Evolutionary conservation across 2,888 invertebrate genomes (phyloP), one percentile per base, ranked within the genome.

Genomic region (Poecilobothrus nobilitatus): DNA sequence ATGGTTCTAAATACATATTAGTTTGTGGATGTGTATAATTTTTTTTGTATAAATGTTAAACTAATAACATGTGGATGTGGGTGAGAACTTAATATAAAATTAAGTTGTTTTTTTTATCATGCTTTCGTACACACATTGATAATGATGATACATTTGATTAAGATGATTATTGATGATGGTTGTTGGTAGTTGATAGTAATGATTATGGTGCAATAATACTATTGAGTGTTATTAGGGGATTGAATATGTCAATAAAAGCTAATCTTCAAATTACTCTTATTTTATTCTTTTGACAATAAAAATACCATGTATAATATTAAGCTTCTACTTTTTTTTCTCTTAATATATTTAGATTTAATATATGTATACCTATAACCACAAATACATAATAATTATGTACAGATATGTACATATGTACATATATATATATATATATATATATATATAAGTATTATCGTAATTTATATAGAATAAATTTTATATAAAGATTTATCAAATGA

Each of bases 211-310:
- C 53, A 53, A 53, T 53, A 53, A 53, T 53, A 53, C 18, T 53
- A 53, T 8, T 69, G 63, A 72, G 70, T 72, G 71, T 71, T 72
- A 71, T 71, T 71, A 70, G 70, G 41, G 72, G 72, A 72, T 72
- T 72, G 71, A 72, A 72, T 72, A 71, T 72, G 72, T 72, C 72
- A 72, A 72, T 72, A 72, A 72, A 72, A 71, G 69, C 69, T 72
- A 72, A 72, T 72, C 72, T 72, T 66, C 69, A 72, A 72, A 72
- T 72, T 72, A 70, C 71, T 71, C 63, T 69, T 66, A 70, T 71
- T 71, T 71, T 69, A 71, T 70, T 53, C 53, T 67, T 70, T 63
- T 64, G 34, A 69, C 69, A 71, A 71, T 70, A 68, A 68, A 68
- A 53, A 15, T 41, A 41, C 41, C 41, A 41, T 41, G 41, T 41